Conservation (phyloP, 1,140 invertebrate species). For the Ceratina australensis region DNA sequence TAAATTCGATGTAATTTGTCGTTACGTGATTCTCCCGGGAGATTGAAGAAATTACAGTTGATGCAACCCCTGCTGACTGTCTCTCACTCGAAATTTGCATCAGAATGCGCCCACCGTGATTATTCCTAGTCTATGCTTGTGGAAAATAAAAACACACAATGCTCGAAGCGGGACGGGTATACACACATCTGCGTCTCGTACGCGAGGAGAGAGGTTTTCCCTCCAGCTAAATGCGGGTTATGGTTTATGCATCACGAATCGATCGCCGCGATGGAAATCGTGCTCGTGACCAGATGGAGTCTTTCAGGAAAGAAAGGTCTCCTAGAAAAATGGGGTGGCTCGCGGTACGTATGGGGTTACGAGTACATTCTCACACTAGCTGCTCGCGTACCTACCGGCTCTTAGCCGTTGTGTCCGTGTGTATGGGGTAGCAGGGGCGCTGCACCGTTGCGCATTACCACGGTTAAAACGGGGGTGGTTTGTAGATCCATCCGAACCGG, state of each 20-base stretch:
- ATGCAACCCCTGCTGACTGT: not conserved
- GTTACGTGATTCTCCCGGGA: no score
- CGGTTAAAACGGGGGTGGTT: slow-evolving; percentile 56
- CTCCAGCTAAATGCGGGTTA: slow-evolving; percentile 46
- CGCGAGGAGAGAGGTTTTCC: slow-evolving; percentile 17
- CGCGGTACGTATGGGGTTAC: slow-evolving; percentile 38
- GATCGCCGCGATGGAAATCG: slow-evolving; percentile 47
- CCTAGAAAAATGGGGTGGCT: slow-evolving; percentile 40
- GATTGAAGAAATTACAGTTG: no score
- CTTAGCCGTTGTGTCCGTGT: slow-evolving; percentile 16
- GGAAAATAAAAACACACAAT: slow-evolving; percentile 2
- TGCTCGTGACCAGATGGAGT: slow-evolving; percentile 33
- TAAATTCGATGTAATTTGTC: no score
- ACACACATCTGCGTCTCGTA: slow-evolving; percentile 10
- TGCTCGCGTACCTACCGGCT: slow-evolving; percentile 23
- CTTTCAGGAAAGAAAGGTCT: slow-evolving; percentile 27
- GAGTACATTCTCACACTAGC: slow-evolving; percentile 36
- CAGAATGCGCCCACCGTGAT: not conserved
- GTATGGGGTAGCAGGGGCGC: slow-evolving; percentile 19
- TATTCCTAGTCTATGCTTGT: not conserved
- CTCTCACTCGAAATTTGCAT: not conserved
- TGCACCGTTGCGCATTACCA: slow-evolving; percentile 50
- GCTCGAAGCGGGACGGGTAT: not conserved
- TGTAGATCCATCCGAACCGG: slow-evolving; percentile 42
- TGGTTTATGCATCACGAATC: slow-evolving; percentile 44